These are phyloP conservation scores for Ardeotis arabs DNA, from an alignment of 2,113 vertebrate species.

Conservation along the genomic window DNA sequence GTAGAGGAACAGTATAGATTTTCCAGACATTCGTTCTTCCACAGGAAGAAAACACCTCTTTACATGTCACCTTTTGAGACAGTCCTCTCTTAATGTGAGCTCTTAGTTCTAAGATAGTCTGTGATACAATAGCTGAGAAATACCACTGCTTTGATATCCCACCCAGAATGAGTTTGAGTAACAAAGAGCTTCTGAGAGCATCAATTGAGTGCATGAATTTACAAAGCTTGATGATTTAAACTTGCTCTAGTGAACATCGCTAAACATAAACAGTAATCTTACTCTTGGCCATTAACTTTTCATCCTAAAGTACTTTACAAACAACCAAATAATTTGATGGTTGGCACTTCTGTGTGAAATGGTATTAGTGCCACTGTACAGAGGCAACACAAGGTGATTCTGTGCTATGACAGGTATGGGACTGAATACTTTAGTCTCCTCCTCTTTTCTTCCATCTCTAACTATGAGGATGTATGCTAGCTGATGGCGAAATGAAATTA, in stretches of 20 bases:
- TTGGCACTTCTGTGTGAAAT: background rate
- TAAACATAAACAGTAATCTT: background rate
- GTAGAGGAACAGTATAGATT: background rate
- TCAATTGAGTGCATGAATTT: background rate
- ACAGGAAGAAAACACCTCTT: background rate
- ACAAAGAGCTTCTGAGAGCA: background rate
- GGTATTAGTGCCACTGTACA: background rate
- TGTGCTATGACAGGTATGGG: background rate
- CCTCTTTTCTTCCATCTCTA: background rate
- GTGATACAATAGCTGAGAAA: background rate
- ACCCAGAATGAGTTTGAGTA: background rate
- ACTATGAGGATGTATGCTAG: background rate
- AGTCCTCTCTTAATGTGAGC: background rate
- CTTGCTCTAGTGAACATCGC: background rate
- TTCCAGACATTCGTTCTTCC: background rate
- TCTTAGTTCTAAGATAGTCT: background rate
- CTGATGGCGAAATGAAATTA: background rate
- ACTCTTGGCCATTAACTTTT: background rate
- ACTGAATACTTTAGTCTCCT: background rate
- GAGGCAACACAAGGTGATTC: background rate
- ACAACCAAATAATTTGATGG: background rate
- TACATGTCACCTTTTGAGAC: background rate
- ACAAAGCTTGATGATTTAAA: background rate
- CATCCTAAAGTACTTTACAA: background rate
- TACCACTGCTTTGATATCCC: background rate